phyloP scores from a whole-genome alignment of 2,113 vertebrate species.

The Psittacula cyanocephala region DNA sequence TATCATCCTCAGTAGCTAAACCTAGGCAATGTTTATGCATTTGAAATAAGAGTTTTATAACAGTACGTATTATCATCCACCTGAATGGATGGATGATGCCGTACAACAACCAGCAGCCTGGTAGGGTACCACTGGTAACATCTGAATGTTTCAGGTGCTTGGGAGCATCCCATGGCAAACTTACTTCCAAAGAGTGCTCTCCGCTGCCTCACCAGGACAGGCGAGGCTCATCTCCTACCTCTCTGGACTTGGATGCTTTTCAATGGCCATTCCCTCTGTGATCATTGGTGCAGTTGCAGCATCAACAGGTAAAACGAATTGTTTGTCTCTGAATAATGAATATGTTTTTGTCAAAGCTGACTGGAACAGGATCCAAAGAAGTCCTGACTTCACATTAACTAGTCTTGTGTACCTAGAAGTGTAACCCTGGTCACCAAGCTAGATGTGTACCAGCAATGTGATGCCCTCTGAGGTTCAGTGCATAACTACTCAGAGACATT shows the following conservation, averaged over 20 bases:
- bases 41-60: not conserved
- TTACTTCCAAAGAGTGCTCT: slow-evolving; percentile 84
- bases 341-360: not conserved
- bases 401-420: not conserved
- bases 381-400: not conserved
- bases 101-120: not conserved
- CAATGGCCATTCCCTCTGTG: slow-evolving; percentile 78
- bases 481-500: not conserved
- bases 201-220: slow-evolving; percentile 71
- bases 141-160: slow-evolving; percentile 68
- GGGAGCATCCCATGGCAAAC: slow-evolving; percentile 84
- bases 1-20: not conserved
- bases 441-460: not conserved
- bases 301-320: slow-evolving; percentile 73
- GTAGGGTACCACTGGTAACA: not conserved
- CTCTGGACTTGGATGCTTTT: slow-evolving; percentile 72
- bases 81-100: not conserved
- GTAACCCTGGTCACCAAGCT: not conserved
- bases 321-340: not conserved
- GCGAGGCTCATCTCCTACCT: slow-evolving; percentile 79
- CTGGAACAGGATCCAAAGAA: not conserved
- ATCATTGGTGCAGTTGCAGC: slow-evolving; percentile 81
- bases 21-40: not conserved
- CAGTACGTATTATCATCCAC: not conserved
- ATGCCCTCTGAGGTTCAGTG: not conserved